Evolutionary conservation across 1,140 invertebrate genomes (phyloP).

Genomic region (Elymnias hypermnestra): DNA sequence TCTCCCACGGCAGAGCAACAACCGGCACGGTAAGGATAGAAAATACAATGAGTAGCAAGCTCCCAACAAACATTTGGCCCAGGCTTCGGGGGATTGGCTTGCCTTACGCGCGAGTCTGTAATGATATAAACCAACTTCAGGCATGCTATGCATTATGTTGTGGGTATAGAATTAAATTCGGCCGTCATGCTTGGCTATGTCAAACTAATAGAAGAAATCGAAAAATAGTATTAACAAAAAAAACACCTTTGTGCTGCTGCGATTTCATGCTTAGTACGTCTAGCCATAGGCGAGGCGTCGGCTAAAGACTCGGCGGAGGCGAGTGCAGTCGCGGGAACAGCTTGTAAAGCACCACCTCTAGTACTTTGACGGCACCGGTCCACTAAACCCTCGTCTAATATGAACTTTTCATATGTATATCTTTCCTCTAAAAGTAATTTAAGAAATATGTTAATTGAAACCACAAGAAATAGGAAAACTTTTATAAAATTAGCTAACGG

Average conservation of each 20-base stretch:
- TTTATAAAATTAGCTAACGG: no score
- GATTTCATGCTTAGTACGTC: no score
- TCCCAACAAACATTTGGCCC: constrained; percentile 93
- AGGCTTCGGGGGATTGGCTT: constrained; percentile 85
- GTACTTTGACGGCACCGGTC: constrained; percentile 45
- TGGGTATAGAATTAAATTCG: background rate
- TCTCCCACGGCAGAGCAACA: constrained; percentile 71
- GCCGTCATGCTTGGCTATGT: no score
- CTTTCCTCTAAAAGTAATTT: constrained; percentile 48
- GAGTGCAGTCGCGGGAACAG: constrained; percentile 55
- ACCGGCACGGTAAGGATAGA: constrained; percentile 89
- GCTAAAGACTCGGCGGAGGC: constrained; percentile 66
- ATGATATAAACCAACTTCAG: no score
- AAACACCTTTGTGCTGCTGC: no score
- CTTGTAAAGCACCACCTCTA: constrained; percentile 51
- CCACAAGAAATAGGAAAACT: no score
- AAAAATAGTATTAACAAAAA: no score
- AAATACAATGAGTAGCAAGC: constrained; percentile 98
- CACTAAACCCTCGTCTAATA: constrained; percentile 71
- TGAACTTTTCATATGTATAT: constrained; percentile 76
- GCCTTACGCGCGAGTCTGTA: constrained; percentile 84
- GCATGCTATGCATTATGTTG: no score
- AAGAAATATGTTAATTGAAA: no score
- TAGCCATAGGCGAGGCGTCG: constrained; percentile 92
- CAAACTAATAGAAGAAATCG: no score